Base-by-base conservation (phyloP, 1,140 invertebrate genomes). In the Drosophila tani region DNA sequence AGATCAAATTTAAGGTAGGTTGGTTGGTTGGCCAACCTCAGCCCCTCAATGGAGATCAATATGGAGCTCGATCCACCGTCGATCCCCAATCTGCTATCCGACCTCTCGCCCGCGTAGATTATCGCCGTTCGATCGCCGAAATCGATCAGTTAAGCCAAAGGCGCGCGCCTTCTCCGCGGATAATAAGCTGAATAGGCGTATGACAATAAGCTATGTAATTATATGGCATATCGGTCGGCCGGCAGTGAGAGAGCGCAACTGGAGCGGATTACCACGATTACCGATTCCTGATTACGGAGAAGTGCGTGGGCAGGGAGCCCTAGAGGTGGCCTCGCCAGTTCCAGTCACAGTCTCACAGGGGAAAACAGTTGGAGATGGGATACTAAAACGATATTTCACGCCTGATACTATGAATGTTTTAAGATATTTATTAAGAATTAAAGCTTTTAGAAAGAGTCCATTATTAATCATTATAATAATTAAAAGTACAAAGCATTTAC, bases 141-240 rank as follows among this genome's bases (percentile, higher is more conserved):
- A 91, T 90, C 85, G 85, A 90, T 90, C 85, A 90, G 85, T 90
- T 90, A 90, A 80, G 66, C 81, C 73, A 50, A 77, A 67, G 75
- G 85, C 84, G 84, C 63, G 77, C 82, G 83, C 69, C 69, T 81
- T 85, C 80, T 67, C 53, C 63, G 76, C 62, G 85, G 84, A 69
- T 87, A 87, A 87, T 87, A 87, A 87, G 84, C 81, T 83, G 85
- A 85, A 90, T 90, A 90, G 85, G 85, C 85, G 85, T 90, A 90
- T 82, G 85, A 90, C 85, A 90, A 90, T 90, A 90, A 85, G 85
- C 84, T 78, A 80, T 90, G 86, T 90, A 90, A 90, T 90, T 90
- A 90, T 90, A 88, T 81, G 83, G 79, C 79, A 82, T 86, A 85
- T 85, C 82, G 75, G 43, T 49, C 50, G 53, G 32, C 12, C 46